Percentiles rank a stretch among this genome's conserved stretches.
These are phyloP conservation scores for Ictalurus furcatus DNA, from an alignment of 2,113 vertebrate species.

Conservation along the genomic window DNA sequence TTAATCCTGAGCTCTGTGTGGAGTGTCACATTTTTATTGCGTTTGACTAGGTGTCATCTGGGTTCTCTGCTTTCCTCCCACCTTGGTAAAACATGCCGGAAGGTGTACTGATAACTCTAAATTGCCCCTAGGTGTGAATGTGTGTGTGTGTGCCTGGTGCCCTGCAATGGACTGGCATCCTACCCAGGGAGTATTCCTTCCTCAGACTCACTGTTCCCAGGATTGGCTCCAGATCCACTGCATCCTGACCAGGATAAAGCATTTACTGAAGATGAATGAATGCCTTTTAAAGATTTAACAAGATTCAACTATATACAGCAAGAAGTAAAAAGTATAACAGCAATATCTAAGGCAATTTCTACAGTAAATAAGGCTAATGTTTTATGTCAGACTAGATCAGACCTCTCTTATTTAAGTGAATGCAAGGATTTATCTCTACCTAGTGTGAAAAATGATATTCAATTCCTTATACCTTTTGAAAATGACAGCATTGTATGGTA, in stretches of 20 bases:
- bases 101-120: not conserved
- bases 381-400: slow-evolving; percentile 1
- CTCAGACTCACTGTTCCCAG: not conserved
- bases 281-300: not conserved
- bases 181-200: not conserved
- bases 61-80: not conserved
- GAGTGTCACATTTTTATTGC: not conserved
- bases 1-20: not conserved
- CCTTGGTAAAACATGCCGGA: not conserved
- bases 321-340: not conserved
- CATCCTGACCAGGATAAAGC: not conserved
- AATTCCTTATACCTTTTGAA: slow-evolving; percentile 5
- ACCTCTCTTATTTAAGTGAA: slow-evolving; percentile 14
- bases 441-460: slow-evolving; percentile 27
- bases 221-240: not conserved
- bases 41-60: not conserved
- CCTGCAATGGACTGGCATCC: not conserved
- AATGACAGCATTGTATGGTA: slow-evolving; percentile 25
- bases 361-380: not conserved
- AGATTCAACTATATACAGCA: not conserved
- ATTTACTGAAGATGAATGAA: not conserved
- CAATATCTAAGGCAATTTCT: not conserved
- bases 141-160: not conserved
- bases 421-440: slow-evolving; percentile 32
- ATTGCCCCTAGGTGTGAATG: not conserved